Conservation (phyloP, 2,113 vertebrate genomes). For the Prionailurus viverrinus region DNA sequence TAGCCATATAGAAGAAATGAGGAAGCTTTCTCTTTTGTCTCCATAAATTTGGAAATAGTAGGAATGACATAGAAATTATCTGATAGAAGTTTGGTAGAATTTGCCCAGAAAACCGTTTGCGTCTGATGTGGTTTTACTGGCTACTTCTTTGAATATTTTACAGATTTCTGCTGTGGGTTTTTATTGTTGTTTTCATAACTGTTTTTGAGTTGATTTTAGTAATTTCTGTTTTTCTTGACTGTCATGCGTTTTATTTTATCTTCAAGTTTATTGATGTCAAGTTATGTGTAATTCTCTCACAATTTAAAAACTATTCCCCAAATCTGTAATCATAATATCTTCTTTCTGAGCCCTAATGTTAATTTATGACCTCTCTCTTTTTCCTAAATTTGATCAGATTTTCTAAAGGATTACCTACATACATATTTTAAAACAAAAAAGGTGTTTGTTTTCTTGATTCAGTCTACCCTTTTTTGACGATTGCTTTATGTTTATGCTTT, state of each 20-base stretch:
- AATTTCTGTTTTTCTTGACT: conserved; percentile 1
- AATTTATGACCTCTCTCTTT: neutral
- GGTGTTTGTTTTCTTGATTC: neutral
- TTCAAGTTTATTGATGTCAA: neutral
- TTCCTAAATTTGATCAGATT: neutral
- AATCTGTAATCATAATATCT: neutral
- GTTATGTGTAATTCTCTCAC: neutral
- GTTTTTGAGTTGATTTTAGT: conserved; percentile 52
- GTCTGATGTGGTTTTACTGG: conserved; percentile 12
- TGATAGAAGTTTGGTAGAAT: neutral
- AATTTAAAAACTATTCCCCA: conserved; percentile 33
- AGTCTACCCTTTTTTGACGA: neutral
- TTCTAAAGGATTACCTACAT: conserved; percentile 4
- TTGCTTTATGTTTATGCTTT: conserved; percentile 24
- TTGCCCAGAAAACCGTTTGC: conserved; percentile 4
- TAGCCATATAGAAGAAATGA: conserved; percentile 36
- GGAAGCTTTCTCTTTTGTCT: neutral
- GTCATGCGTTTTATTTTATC: conserved; percentile 28
- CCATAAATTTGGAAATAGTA: neutral
- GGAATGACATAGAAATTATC: neutral
- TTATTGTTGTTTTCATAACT: conserved; percentile 37
- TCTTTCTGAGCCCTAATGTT: conserved; percentile 25
- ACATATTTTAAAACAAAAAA: neutral
- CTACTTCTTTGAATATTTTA: conserved; percentile 26
- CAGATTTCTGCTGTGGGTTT: neutral